Evolutionary conservation across 2,797 vertebrate species (phyloP).

Genomic region (Rhinogobio ventralis): DNA sequence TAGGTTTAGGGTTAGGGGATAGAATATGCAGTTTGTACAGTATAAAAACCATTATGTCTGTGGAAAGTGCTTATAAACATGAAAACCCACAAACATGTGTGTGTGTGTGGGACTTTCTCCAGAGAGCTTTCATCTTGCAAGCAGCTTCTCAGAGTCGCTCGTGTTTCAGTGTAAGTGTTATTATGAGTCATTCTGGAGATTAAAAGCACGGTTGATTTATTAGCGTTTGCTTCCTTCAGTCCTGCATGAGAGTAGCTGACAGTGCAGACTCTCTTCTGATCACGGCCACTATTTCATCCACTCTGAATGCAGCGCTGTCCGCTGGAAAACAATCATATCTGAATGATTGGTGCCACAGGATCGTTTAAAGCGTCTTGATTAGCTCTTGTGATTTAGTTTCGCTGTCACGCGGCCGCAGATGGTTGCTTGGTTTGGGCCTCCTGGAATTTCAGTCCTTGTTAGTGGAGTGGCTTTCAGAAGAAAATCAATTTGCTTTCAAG

Average conservation of each 20-base stretch:
- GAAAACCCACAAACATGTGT: too few relatives aligned
- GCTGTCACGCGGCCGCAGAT: too few relatives aligned
- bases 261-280: conserved; percentile 66
- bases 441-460: not conserved
- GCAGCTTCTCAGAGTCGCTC: not conserved
- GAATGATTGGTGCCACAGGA: conserved; percentile 1
- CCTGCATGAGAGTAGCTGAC: conserved; percentile 62
- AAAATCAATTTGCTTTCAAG: conserved; percentile 1
- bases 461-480: not conserved
- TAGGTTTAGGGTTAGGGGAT: not conserved
- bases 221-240: conserved; percentile 58
- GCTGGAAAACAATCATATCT: conserved; percentile 21
- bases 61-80: too few relatives aligned
- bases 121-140: not conserved
- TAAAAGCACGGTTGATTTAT: conserved; percentile 79
- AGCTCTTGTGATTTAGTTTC: conserved; percentile 1
- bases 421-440: not conserved
- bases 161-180: conserved; percentile 70
- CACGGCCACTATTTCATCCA: conserved; percentile 60
- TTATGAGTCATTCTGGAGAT: conserved; percentile 77
- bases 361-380: conserved; percentile 29
- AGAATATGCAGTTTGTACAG: not conserved
- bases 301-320: conserved; percentile 24
- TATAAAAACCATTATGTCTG: too few relatives aligned
- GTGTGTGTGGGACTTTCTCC: not conserved